Percentiles rank a stretch among this genome's conserved stretches.
Conservation (phyloP, 2,113 vertebrate species). For the Cairina moschata region DNA sequence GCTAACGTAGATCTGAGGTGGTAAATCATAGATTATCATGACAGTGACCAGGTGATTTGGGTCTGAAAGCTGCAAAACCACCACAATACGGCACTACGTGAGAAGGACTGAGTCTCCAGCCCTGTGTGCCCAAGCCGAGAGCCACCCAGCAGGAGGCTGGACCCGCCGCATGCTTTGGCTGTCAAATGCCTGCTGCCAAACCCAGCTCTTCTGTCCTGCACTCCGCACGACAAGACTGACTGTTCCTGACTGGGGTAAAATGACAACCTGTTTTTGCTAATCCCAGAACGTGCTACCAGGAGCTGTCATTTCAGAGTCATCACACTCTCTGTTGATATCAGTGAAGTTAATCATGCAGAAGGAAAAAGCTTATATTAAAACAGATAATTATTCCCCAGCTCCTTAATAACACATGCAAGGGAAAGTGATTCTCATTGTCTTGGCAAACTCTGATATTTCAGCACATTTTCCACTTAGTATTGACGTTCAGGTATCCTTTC, state of each 20-base stretch:
- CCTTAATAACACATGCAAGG: constrained; percentile 27
- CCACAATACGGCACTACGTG: background rate
- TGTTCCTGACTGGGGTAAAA: constrained; percentile 9
- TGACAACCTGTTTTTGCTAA: constrained; percentile 57
- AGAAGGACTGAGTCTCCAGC: background rate
- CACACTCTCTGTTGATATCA: constrained; percentile 51
- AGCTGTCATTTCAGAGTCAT: constrained; percentile 58
- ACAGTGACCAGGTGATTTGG: background rate
- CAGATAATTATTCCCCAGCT: constrained; percentile 54
- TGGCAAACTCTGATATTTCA: background rate
- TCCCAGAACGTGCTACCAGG: constrained; percentile 51
- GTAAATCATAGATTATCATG: background rate
- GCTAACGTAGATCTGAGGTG: background rate
- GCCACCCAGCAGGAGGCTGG: background rate
- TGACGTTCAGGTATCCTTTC: background rate
- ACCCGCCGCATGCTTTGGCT: background rate
- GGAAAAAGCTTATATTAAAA: constrained; percentile 47
- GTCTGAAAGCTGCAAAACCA: background rate
- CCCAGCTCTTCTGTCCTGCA: background rate
- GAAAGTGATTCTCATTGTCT: constrained; percentile 52
- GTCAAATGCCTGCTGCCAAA: background rate
- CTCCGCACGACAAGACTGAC: background rate
- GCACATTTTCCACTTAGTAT: background rate
- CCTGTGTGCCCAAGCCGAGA: background rate
- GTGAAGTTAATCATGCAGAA: constrained; percentile 57